A percentile compares a stretch with the other conserved stretches of the same genome.
These are phyloP conservation scores for Ptilonorhynchus violaceus DNA, from an alignment of 2,113 vertebrate genomes.

Conservation along the genomic window DNA sequence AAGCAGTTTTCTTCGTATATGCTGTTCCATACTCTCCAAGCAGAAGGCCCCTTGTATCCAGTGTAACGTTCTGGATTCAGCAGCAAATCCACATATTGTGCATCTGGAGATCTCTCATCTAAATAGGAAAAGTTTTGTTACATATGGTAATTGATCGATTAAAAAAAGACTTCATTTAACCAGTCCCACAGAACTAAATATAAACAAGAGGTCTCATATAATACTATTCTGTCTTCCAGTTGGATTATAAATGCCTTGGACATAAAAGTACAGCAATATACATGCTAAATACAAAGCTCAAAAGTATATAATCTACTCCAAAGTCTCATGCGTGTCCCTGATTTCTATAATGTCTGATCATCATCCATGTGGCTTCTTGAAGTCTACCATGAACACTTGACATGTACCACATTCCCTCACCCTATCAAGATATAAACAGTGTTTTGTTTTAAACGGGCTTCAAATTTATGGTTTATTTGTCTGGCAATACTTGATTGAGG, in stretches of 20 bases:
- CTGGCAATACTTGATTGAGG: background rate
- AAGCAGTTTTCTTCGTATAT: slow-evolving; percentile 99
- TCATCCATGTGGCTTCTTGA: background rate
- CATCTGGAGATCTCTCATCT: slow-evolving; percentile 92
- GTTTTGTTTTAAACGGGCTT: background rate
- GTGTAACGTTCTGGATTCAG: slow-evolving; percentile 93
- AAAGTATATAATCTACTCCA: background rate
- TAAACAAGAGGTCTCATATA: background rate
- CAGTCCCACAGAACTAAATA: background rate
- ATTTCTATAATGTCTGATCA: background rate
- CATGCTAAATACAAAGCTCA: background rate
- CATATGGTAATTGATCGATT: background rate
- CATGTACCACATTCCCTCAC: background rate
- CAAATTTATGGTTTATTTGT: background rate
- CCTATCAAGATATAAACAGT: background rate
- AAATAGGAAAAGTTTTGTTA: slow-evolving; percentile 22
- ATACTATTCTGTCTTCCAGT: background rate
- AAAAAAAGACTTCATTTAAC: background rate
- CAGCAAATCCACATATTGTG: slow-evolving; percentile 91
- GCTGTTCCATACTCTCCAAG: slow-evolving; percentile 98
- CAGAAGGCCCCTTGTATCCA: slow-evolving; percentile 91
- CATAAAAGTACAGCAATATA: background rate
- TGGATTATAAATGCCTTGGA: background rate
- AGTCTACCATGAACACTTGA: background rate
- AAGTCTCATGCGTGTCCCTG: background rate